Conservation (phyloP, 2,888 invertebrate species). For the Eupithecia insigniata region DNA sequence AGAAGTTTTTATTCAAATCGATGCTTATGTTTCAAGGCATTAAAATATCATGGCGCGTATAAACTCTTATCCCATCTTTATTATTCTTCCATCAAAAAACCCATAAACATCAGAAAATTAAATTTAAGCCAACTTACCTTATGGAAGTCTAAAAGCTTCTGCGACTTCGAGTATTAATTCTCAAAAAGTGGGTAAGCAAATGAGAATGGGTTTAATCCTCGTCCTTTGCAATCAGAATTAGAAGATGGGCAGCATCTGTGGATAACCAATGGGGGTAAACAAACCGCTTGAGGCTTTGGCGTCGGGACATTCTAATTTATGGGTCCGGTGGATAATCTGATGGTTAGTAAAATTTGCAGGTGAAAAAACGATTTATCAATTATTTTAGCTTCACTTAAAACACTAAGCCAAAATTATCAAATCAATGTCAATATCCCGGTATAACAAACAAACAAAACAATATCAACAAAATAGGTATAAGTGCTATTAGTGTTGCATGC, state of each 20-base stretch:
- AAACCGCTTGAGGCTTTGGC: neutral
- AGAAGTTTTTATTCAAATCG: neutral
- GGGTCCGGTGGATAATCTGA: no score
- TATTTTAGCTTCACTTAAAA: no score
- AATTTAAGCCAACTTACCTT: neutral
- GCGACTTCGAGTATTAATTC: constrained; percentile 54
- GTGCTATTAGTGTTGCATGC: no score
- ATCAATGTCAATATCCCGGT: no score
- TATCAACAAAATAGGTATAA: no score
- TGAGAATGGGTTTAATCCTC: constrained; percentile 73
- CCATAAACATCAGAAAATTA: constrained; percentile 10
- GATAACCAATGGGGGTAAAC: constrained; percentile 59
- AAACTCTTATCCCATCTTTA: constrained; percentile 33
- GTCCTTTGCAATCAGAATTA: constrained; percentile 79
- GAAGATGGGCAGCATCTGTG: constrained; percentile 77
- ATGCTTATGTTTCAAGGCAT: neutral
- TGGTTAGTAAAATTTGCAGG: neutral
- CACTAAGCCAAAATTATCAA: no score
- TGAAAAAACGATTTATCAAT: no score
- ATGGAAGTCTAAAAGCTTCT: constrained; percentile 6
- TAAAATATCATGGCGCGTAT: neutral
- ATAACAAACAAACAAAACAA: no score
- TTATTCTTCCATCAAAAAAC: constrained; percentile 56
- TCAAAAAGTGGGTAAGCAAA: constrained; percentile 52
- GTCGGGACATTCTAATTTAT: neutral